phyloP scores from a whole-genome alignment of 2,113 vertebrate species.

The Ascaphus truei region DNA sequence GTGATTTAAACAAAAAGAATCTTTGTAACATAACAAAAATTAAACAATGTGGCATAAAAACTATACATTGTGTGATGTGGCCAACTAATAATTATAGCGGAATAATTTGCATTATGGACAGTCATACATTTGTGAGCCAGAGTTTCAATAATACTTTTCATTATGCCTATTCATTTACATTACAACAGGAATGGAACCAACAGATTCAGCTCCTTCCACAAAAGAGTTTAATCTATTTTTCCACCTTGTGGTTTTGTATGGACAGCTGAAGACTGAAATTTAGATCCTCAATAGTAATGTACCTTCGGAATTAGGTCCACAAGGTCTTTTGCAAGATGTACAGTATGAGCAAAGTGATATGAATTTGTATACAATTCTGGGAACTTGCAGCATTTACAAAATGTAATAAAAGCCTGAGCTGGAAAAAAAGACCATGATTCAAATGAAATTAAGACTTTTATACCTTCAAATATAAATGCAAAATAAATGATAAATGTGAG shows the following conservation, averaged over 20 bases:
- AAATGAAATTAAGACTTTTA: neutral
- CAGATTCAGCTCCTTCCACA: neutral
- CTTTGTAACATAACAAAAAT: no score
- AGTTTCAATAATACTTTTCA: no score
- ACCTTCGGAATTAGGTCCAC: neutral
- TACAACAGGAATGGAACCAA: no score
- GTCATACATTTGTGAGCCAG: no score
- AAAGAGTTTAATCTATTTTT: constrained; percentile 1
- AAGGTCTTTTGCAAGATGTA: neutral
- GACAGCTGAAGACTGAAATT: constrained; percentile 4
- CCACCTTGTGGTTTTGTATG: neutral
- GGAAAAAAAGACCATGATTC: neutral
- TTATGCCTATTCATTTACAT: no score
- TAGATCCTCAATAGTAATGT: constrained; percentile 13
- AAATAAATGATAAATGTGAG: neutral
- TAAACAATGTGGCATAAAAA: no score
- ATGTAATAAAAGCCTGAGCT: neutral
- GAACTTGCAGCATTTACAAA: neutral
- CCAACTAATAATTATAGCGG: no score
- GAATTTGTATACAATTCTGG: constrained; percentile 9
- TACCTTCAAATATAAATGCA: neutral
- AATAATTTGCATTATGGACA: no score
- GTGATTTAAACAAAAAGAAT: no score
- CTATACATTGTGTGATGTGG: no score
- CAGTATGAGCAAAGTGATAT: constrained; percentile 1